A percentile compares a stretch with the other conserved stretches of the same genome.
phyloP scores from a whole-genome alignment of 2,797 vertebrate species.

The Tolypeutes matacus region DNA sequence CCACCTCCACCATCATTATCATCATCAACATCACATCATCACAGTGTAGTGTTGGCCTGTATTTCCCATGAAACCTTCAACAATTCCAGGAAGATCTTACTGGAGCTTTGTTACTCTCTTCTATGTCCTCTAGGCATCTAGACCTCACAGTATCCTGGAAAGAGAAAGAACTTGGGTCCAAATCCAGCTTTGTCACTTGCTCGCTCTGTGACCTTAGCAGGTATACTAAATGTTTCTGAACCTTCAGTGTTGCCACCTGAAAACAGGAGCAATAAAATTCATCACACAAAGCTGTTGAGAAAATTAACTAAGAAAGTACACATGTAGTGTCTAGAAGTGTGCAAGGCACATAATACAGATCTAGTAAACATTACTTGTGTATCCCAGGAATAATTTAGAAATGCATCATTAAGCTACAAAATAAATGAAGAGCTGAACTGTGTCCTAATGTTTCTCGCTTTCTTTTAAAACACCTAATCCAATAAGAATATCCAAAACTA shows the following conservation, averaged over 20 bases:
- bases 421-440: conserved; percentile 19
- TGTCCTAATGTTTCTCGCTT: background rate
- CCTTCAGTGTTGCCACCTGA: background rate
- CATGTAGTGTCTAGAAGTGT: background rate
- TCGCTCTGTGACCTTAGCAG: background rate
- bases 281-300: background rate
- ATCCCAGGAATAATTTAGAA: conserved; percentile 47
- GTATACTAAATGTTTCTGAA: background rate
- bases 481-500: background rate
- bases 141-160: background rate
- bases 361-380: conserved; percentile 10
- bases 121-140: background rate
- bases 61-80: background rate
- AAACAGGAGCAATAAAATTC: background rate
- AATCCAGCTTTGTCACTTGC: background rate
- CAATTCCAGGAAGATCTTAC: background rate
- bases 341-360: background rate
- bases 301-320: background rate
- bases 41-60: background rate
- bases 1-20: background rate
- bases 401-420: conserved; percentile 56
- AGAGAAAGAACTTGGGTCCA: background rate
- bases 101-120: background rate
- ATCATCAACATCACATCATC: no score
- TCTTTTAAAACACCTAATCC: background rate